Evolutionary conservation across 2,888 invertebrate species (phyloP).

Genomic region (Lasiommata megera): DNA sequence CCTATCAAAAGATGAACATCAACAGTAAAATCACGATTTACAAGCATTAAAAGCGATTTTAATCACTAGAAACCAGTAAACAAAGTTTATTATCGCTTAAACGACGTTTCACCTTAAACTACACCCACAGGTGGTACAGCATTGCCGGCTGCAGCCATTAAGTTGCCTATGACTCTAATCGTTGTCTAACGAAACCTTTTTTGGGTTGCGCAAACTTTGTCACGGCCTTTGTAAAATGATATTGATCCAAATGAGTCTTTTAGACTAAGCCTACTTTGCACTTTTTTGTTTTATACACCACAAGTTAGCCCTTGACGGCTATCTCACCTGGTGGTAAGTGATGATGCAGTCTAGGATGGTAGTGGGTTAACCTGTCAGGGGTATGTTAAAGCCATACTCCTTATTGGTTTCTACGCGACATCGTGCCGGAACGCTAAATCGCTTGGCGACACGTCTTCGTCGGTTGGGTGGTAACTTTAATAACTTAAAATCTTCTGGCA

Average conservation of each 20-base stretch:
- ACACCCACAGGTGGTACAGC: slow-evolving; percentile 23
- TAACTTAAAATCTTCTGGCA: background rate
- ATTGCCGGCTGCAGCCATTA: slow-evolving; percentile 20
- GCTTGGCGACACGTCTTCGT: too few species aligned
- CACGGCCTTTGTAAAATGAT: slow-evolving; percentile 4
- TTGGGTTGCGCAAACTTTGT: slow-evolving; percentile 3
- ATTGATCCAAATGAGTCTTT: background rate
- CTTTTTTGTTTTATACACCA: too few species aligned
- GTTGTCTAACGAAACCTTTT: slow-evolving; percentile 22
- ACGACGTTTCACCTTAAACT: slow-evolving; percentile 5
- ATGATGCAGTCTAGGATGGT: too few species aligned
- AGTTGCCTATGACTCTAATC: slow-evolving; percentile 15
- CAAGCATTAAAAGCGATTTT: background rate
- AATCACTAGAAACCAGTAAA: background rate
- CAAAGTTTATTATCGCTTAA: background rate
- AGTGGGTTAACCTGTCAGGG: too few species aligned
- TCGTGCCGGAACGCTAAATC: too few species aligned
- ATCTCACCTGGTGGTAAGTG: too few species aligned
- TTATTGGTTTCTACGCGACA: too few species aligned
- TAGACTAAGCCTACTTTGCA: slow-evolving; percentile 9
- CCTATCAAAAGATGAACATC: slow-evolving; percentile 16
- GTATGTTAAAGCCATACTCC: too few species aligned
- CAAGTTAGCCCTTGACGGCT: too few species aligned
- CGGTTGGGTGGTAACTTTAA: too few species aligned
- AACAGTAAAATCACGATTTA: slow-evolving; percentile 3